Evolutionary conservation across 2,113 vertebrate species (phyloP).

Genomic region (Heterochromis multidens): DNA sequence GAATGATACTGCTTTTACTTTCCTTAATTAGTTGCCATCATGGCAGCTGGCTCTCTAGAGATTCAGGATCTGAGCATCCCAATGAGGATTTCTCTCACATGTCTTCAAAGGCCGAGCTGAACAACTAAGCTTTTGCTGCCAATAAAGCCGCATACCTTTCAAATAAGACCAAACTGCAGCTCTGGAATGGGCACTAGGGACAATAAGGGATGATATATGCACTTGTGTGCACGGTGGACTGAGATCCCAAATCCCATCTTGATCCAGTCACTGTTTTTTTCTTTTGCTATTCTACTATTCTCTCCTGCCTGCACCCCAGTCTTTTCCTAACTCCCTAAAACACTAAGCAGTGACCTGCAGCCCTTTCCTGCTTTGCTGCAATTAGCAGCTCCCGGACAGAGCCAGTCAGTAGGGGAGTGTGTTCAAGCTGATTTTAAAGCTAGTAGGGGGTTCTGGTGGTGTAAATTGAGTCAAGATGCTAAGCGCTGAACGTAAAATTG

Average conservation of each 20-base stretch:
- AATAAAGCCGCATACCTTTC: slow-evolving; percentile 43
- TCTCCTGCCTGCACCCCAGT: neutral
- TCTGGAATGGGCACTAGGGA: slow-evolving; percentile 24
- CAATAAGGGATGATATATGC: neutral
- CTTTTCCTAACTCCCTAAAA: neutral
- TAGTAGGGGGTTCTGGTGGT: slow-evolving; percentile 1
- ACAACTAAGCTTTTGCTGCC: slow-evolving; percentile 48
- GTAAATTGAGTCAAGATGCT: slow-evolving; percentile 71
- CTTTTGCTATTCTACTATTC: neutral
- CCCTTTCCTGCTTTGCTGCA: neutral
- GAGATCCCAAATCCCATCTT: slow-evolving; percentile 50
- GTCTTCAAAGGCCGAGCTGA: slow-evolving; percentile 62
- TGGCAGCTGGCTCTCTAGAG: slow-evolving; percentile 34
- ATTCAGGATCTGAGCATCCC: slow-evolving; percentile 56
- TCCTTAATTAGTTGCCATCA: slow-evolving; percentile 46
- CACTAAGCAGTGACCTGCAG: neutral
- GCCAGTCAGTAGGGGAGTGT: neutral
- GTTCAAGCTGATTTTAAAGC: slow-evolving; percentile 2
- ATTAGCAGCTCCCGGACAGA: neutral
- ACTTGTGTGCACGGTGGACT: slow-evolving; percentile 23
- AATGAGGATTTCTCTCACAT: slow-evolving; percentile 49
- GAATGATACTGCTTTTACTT: slow-evolving; percentile 33
- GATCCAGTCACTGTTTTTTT: slow-evolving; percentile 34
- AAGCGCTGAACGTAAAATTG: slow-evolving; percentile 72
- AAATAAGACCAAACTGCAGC: slow-evolving; percentile 19